Base-by-base conservation (phyloP, 2,797 vertebrate genomes). In the Micrastur ruficollis region DNA sequence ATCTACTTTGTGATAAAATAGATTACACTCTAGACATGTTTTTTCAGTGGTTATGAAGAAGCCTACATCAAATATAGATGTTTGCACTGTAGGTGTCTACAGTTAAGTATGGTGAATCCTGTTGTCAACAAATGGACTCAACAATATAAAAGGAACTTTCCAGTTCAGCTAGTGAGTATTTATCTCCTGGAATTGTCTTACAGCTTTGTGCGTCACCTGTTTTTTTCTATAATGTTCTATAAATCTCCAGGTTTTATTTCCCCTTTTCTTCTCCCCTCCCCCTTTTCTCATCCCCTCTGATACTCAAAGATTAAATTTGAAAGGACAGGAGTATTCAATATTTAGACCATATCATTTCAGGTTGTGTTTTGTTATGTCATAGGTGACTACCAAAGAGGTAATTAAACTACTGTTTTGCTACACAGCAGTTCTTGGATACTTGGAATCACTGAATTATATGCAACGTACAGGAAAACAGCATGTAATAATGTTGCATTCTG, bases 201-300 rank as follows among this genome's bases (percentile, higher is more conserved):
- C 23, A 66, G 9, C 11, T 90, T 53, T 78, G 14, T 75, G 44
- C 66, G 65, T 42, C 36, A 65, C 23, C 25, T 40, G 9, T 5
- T 55, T 58, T 78, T 80, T 84, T 61, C 23, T 61, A 2, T 50
- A 16, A 29, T n/a, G 9, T 42, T 81, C 8, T 66, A 27, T 29
- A 52, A 40, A 83, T 52, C 25, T 83, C 36, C 17, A 73, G 29
- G 16, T 52, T 66, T 81, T 58, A 9, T 65, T 26, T 32, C 23
- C 17, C 25, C 8, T 74, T 74, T 49, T 46, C 6, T 13, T 14
- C 8, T 2, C 2, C 2, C 3, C 13, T 36, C 5, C 7, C 11
- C 12, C 13, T 81, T 75, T 82, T 89, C 31, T 73, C 11, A 46
- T 46, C 14, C 3, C 14, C 21, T 79, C 11, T 70, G 22, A 25